Evolutionary conservation across 2,113 vertebrate genomes (phyloP), one percentile per base, ranked within the genome.

Genomic region (Baryphthengus martii): DNA sequence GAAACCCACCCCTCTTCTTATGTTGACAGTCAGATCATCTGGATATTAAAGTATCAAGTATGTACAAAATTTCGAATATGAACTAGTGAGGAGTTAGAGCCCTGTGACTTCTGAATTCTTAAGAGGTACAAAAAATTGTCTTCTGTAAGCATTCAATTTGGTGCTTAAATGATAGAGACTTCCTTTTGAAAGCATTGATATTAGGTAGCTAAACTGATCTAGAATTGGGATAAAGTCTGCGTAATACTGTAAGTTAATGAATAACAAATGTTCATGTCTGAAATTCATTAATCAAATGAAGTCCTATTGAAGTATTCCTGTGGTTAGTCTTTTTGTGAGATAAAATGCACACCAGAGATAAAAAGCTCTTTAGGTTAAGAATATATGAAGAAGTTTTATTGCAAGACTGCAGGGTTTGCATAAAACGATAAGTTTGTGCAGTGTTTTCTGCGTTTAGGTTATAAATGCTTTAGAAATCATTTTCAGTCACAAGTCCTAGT

Each of bases 61-160:
- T 42, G 2, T 50, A 44, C 42, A 78, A 68, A 58, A 47, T 39
- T 13, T 35, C 55, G 29, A 74, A 17, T 68, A 23, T 14, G 42
- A 47, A 62, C 29, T 31, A 42, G 61, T 9, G 39, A 42, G 14
- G 12, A 33, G 5, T 58, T 70, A 18, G 20, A 72, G 11, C n/a
- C n/a, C 29, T 29, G 2, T 10, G 75, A 47, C 55, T 72, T 62
- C 56, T 85, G 45, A 63, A 29, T 18, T 47, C 6, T 52, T 40
- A 20, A 62, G 33, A 76, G 33, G 13, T 59, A 50, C 35, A 79
- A 72, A 53, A 66, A 67, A 39, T 33, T 53, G 8, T 68, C 28
- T 47, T 53, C 44, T 44, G 2, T 67, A 23, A 78, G 44, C 10
- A 4, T 55, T 88, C 1, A 0, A 0, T 73, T 37, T 31, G 8